A percentile compares a stretch with the other conserved stretches of the same genome.
phyloP scores from a whole-genome alignment of 1,140 invertebrate genomes.

The Tetragonula clypearis region DNA sequence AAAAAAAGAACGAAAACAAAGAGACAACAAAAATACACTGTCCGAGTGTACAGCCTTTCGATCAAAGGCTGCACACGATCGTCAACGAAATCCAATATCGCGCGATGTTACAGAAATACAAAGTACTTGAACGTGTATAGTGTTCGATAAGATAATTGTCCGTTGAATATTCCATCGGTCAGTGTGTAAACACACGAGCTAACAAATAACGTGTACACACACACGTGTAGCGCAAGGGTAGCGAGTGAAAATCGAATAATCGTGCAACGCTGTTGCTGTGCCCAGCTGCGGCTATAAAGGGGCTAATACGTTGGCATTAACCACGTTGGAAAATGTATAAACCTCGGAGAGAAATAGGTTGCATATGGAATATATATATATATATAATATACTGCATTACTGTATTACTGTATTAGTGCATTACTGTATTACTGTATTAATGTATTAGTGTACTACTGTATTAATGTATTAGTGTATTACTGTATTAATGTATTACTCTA shows the following conservation, averaged over 20 bases:
- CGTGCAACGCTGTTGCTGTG: neutral
- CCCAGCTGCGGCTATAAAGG: neutral
- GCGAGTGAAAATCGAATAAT: neutral
- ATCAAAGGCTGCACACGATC: neutral
- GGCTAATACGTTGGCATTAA: neutral
- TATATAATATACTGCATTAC: too few species aligned
- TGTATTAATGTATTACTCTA: too few species aligned
- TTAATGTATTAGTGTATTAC: too few species aligned
- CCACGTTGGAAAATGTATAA: neutral
- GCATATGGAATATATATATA: too few species aligned
- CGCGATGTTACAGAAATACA: neutral
- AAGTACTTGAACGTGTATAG: neutral
- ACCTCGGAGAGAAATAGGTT: too few species aligned
- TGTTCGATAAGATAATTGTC: neutral
- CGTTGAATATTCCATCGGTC: neutral
- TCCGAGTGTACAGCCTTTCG: neutral
- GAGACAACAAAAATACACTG: neutral
- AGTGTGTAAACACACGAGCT: neutral
- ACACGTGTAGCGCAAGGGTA: neutral
- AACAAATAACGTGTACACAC: neutral
- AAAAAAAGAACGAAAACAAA: neutral
- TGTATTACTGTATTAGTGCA: too few species aligned
- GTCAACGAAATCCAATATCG: neutral
- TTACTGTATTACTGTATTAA: too few species aligned
- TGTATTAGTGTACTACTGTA: too few species aligned